phyloP scores from a whole-genome alignment of 2,113 vertebrate species.

The Erpornis zantholeuca region DNA sequence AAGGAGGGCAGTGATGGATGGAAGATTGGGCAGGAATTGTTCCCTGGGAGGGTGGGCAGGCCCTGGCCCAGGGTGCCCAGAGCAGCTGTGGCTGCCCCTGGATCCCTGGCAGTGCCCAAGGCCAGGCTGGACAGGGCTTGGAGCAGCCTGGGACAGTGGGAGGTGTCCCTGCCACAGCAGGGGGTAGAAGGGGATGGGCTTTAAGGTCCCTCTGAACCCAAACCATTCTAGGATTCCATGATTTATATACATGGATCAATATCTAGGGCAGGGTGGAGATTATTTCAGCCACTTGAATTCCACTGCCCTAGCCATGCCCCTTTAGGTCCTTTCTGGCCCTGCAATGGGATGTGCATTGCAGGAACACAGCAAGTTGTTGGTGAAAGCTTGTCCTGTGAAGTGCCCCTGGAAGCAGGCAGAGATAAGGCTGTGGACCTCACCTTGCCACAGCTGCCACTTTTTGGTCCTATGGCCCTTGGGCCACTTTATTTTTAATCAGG shows the following conservation, averaged over 20 bases:
- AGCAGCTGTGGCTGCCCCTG: not conserved
- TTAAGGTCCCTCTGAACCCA: not conserved
- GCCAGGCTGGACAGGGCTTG: not conserved
- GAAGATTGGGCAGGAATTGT: not conserved
- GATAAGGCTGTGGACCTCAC: not conserved
- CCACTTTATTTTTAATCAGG: not conserved
- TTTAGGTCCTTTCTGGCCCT: not conserved
- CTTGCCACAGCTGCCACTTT: not conserved
- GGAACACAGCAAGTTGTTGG: not conserved
- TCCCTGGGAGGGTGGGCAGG: not conserved
- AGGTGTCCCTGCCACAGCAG: not conserved
- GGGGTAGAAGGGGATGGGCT: fast-evolving
- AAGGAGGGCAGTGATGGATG: not conserved
- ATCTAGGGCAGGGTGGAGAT: not conserved
- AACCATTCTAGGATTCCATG: not conserved
- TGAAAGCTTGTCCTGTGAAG: not conserved
- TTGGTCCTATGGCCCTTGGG: not conserved
- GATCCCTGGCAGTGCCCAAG: not conserved
- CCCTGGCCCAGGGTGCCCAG: not conserved
- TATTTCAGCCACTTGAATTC: not conserved
- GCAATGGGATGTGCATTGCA: not conserved
- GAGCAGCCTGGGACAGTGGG: fast-evolving
- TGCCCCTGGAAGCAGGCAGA: not conserved
- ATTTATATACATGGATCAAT: not conserved
- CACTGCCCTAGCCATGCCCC: not conserved